These are phyloP conservation scores for Dorcus hopei DNA, from an alignment of 2,888 invertebrate species.

Conservation along the genomic window DNA sequence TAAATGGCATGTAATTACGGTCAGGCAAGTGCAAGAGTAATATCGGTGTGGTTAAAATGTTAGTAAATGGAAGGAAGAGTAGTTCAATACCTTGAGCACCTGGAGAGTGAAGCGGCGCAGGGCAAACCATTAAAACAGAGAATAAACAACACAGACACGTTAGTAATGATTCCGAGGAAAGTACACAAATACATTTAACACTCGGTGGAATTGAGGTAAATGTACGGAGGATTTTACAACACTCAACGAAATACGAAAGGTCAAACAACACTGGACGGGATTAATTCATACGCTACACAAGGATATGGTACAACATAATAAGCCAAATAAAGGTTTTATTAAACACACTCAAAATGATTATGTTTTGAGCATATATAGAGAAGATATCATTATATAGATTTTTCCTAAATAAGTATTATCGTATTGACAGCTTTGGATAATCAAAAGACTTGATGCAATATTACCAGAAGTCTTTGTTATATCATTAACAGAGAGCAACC, in stretches of 20 bases:
- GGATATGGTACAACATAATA: background rate
- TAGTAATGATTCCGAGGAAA: constrained; percentile 35
- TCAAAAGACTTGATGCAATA: too few relatives aligned
- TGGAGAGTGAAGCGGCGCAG: constrained; percentile 50
- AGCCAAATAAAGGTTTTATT: background rate
- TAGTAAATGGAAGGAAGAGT: constrained; percentile 19
- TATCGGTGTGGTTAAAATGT: background rate
- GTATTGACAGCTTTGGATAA: too few relatives aligned
- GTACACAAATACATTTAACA: constrained; percentile 11
- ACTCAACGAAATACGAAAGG: background rate
- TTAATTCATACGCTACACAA: background rate
- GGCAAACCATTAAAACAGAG: constrained; percentile 49
- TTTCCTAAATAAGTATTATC: too few relatives aligned
- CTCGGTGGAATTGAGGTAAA: constrained; percentile 4
- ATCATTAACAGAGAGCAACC: too few relatives aligned
- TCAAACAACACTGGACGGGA: background rate
- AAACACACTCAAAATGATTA: too few relatives aligned
- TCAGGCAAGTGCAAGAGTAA: too few relatives aligned
- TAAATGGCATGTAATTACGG: too few relatives aligned
- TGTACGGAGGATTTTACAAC: background rate
- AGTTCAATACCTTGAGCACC: constrained; percentile 53
- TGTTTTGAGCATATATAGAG: too few relatives aligned
- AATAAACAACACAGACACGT: constrained; percentile 51
- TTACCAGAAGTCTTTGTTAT: too few relatives aligned
- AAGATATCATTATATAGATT: too few relatives aligned